Evolutionary conservation across 2,113 vertebrate genomes (phyloP), one percentile per base, ranked within the genome.

Genomic region (Tachycineta bicolor): DNA sequence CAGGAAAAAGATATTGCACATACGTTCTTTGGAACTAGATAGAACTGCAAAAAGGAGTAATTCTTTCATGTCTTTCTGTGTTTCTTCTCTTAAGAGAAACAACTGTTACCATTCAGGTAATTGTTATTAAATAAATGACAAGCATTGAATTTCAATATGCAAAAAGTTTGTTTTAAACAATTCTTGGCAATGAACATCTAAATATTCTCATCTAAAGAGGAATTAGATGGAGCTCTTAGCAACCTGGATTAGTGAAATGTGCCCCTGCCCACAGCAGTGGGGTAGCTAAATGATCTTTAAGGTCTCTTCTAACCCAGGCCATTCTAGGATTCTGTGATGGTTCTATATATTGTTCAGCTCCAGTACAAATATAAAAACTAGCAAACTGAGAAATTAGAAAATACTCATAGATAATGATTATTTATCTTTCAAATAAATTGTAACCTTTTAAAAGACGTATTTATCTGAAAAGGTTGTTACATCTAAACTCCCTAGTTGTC

Each of bases 31-130:
- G 47, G 41, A 87, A 68, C 5, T 44, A 62, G n/a, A 34, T 12
- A 34, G 18, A 60, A 44, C 47, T 22, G 34, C 50, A 52, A 16
- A 60, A 65, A 89, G 28, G 12, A 33, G 8, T 23, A 55, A 60
- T 50, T 79, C 0, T 33, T 46, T 60, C 0, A 0, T 83, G 31
- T n/a, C 6, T 10, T 13, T 9, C 28, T 64, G 15, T 29, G 22
- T 74, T 89, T 62, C 46, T 43, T 74, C 34, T 47, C 23, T 28
- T 46, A 37, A 67, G 31, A 55, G 70, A 74, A 78, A 64, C 6
- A 87, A 39, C 9, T 50, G 12, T 83, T 70, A 50, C 20, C 0
- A 0, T 74, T 67, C 50, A 71, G 25, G 28, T 24, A 73, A 39
- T 19, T 37, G 7, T 21, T 60, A 55, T 12, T 44, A 56, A 6